These are phyloP conservation scores for Xanthorhoe spadicearia DNA, from an alignment of 2,888 invertebrate species.

Conservation along the genomic window DNA sequence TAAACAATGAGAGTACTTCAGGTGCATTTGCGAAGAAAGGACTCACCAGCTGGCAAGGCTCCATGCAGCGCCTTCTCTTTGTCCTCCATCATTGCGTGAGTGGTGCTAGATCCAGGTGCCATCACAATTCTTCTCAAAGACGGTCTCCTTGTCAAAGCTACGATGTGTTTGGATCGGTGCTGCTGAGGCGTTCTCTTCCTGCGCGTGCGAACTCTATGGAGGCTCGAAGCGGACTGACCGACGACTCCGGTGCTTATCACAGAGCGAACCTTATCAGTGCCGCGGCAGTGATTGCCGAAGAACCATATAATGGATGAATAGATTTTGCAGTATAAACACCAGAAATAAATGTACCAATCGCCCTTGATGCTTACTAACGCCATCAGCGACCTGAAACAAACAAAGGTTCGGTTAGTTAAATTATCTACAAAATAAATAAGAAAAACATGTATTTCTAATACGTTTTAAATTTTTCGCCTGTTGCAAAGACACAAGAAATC, in stretches of 20 bases:
- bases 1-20: neutral
- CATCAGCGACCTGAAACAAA: slow-evolving; percentile 80
- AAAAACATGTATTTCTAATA: neutral
- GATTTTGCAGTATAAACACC: slow-evolving; percentile 77
- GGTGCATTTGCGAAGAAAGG: slow-evolving; percentile 5
- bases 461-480: neutral
- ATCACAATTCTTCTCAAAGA: slow-evolving; percentile 80
- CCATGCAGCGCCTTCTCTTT: slow-evolving; percentile 77
- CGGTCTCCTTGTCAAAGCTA: slow-evolving; percentile 76
- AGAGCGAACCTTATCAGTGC: slow-evolving; percentile 78
- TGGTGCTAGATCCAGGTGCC: slow-evolving; percentile 85
- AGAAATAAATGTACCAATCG: slow-evolving; percentile 75
- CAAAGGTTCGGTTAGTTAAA: neutral
- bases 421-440: neutral
- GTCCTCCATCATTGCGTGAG: slow-evolving; percentile 82
- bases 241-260: slow-evolving; percentile 76
- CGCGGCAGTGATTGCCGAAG: slow-evolving; percentile 78
- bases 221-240: slow-evolving; percentile 75
- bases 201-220: slow-evolving; percentile 81
- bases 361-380: slow-evolving; percentile 74
- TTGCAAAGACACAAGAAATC: neutral
- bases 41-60: slow-evolving; percentile 68
- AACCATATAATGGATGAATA: slow-evolving; percentile 77
- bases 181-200: slow-evolving; percentile 69
- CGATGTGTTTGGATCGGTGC: slow-evolving; percentile 70